phyloP scores from a whole-genome alignment of 2,113 vertebrate genomes.

The Mormyrus iriodes region DNA sequence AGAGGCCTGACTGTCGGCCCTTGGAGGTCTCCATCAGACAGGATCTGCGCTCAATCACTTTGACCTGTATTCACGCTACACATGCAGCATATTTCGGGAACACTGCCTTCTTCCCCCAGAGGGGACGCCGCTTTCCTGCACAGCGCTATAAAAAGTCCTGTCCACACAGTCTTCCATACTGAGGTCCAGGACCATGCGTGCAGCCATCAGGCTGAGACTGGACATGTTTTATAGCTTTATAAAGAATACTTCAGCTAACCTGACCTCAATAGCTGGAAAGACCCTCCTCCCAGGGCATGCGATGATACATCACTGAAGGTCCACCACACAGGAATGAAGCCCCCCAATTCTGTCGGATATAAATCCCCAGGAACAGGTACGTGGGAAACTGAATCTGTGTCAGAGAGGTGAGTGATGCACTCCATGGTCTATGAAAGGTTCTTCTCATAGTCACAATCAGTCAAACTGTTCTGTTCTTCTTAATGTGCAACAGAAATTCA shows the following conservation, averaged over 20 bases:
- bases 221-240: background rate
- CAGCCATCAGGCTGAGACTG: background rate
- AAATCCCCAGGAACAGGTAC: background rate
- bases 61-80: slow-evolving; percentile 8
- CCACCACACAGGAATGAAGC: background rate
- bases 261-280: background rate
- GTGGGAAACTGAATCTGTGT: background rate
- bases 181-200: background rate
- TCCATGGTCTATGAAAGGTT: background rate
- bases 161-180: background rate
- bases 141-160: background rate
- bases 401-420: background rate
- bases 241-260: background rate
- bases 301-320: background rate
- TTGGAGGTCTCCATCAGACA: background rate
- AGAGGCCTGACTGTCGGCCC: background rate
- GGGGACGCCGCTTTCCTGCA: background rate
- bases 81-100: background rate
- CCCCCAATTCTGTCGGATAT: background rate
- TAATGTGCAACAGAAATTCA: background rate
- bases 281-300: background rate
- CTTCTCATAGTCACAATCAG: background rate
- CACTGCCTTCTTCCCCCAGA: background rate
- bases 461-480: background rate
- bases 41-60: background rate